Base-by-base conservation (phyloP, 2,888 invertebrate genomes). In the Leptogaster cylindrica region DNA sequence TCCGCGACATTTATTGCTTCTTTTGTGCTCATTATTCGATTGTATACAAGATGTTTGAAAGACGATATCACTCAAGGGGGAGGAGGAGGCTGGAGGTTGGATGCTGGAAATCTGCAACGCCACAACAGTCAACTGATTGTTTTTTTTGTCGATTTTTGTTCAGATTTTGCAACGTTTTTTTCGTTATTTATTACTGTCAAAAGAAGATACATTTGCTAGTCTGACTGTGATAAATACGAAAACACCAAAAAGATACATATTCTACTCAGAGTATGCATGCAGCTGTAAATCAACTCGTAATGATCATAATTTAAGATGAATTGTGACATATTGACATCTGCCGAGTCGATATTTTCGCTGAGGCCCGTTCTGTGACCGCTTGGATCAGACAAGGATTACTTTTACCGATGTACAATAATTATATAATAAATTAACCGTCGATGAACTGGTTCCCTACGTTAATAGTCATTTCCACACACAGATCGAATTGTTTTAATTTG, bases 321-420 rank as follows among this genome's bases (percentile, higher is more conserved):
- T 50, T 65, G 48, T 65, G 65, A 65, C 65, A 65, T 65, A 65
- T 65, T 65, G 65, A 65, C 65, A 65, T 61, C 44, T 61, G 61
- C 61, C 44, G 61, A 61, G 61, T 44, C 61, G 61, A 61, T 61
- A 44, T 61, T 61, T 61, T 61, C 31, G 44, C 44, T 25, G 16
- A 44, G 18, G 33, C 28, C 28, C 61, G 27, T 7, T 23, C 46
- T 23, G 46, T 25, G 23, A 25, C 23, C 46, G 46, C 46, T 46
- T 46, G 46, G 46, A 25, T 46, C n/a, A n/a, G 8, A n/a, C 25
- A 3, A 12, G 27, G 23, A 55, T 55, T 55, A 55, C 39, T 36
- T 55, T 23, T 20, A 23, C 23, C 36, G 10, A 31, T 20, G 23
- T 20, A 39, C 23, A 55, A 55, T 55, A 55, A 55, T 55, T 48